Evolutionary conservation across 30 jellyfish, hydroid and myxozoan genomes (phyloP).

Genomic region (Pelagia noctiluca): DNA sequence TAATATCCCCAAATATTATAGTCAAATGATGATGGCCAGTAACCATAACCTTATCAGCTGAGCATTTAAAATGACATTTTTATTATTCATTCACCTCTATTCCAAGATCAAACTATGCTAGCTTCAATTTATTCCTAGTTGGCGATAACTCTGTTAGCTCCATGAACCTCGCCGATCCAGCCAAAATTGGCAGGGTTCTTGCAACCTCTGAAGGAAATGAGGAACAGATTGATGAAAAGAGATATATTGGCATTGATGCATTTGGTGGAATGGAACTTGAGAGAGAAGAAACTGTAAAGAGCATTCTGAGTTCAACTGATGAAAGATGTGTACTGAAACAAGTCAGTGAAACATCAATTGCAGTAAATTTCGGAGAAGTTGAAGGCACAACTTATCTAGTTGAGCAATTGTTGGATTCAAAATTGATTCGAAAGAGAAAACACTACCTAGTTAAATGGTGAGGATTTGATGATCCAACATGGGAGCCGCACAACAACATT

Average conservation of each 20-base stretch:
- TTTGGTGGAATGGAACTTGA: conserved; percentile 17
- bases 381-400: conserved; percentile 11
- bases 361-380: not conserved
- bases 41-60: conserved; percentile 16
- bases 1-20: conserved; percentile 7
- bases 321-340: too few relatives aligned
- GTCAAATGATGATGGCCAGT: conserved; percentile 20
- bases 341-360: not conserved
- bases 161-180: conserved; percentile 18
- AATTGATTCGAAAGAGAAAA: conserved; percentile 12
- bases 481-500: conserved; percentile 50
- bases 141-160: conserved; percentile 10
- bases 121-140: conserved; percentile 7
- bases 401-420: conserved; percentile 6
- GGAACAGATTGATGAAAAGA: conserved; percentile 20
- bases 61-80: not conserved
- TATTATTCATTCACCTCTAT: conserved; percentile 3
- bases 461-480: conserved; percentile 38
- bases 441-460: conserved; percentile 36
- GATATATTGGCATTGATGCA: conserved; percentile 3
- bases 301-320: not conserved
- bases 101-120: conserved; percentile 17
- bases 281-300: not conserved
- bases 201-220: conserved; percentile 14
- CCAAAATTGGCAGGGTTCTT: conserved; percentile 15